Evolutionary conservation across 2,797 vertebrate species (phyloP).

Genomic region (Carduelis carduelis): DNA sequence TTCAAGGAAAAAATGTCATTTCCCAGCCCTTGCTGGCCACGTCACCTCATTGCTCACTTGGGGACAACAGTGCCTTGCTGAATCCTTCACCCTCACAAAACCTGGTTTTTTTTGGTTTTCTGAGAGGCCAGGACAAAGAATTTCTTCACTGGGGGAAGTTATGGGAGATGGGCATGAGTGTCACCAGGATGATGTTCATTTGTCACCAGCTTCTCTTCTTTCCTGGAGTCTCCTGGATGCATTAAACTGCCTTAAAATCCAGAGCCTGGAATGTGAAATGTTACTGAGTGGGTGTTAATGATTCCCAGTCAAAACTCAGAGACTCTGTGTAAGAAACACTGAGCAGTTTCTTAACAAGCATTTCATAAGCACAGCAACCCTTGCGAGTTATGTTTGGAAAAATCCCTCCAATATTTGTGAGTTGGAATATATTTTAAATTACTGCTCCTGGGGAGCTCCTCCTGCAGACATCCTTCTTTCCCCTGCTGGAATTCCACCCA

Average conservation of each 20-base stretch:
- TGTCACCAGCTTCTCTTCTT: not conserved
- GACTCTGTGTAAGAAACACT: not conserved
- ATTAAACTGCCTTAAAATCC: not conserved
- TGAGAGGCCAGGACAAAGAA: not conserved
- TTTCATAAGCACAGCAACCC: not conserved
- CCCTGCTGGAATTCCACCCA: accelerated
- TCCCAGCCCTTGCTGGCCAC: not conserved
- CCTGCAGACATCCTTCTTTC: not conserved
- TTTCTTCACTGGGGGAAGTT: not conserved
- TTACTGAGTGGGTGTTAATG: not conserved
- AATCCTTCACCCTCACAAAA: not conserved
- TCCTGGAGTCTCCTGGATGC: not conserved
- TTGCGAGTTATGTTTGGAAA: not conserved
- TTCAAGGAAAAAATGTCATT: not conserved
- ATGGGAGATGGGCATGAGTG: accelerated
- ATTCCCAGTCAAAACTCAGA: not conserved
- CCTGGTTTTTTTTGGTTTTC: not conserved
- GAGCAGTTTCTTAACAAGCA: not conserved
- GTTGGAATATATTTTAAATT: not conserved
- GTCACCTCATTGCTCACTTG: not conserved
- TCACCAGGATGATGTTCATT: not conserved
- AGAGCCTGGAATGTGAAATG: not conserved
- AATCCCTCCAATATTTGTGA: not conserved
- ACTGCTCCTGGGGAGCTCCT: not conserved
- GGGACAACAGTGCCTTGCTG: not conserved